Evolutionary conservation across 2,888 invertebrate genomes (phyloP), one percentile per base, ranked within the genome.

Genomic region (Helicoverpa assulta): DNA sequence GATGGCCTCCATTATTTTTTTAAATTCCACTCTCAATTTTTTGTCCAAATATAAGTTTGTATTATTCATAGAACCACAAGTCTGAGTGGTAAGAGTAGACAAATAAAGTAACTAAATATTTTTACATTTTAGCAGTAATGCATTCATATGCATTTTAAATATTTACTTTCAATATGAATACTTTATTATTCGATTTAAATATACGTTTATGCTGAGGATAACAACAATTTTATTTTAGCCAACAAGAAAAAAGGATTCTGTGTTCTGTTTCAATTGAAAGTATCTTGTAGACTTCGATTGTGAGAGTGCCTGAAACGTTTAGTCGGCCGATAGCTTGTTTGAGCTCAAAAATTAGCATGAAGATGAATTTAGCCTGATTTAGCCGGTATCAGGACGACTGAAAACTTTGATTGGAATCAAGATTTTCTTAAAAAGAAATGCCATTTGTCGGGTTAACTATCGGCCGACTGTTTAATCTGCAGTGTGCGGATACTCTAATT

Each of bases 161-260:
- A 47, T 47, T 47, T 16, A n/a, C 47, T 47, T 47, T 47, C 47
- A 47, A 47, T 47, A 47, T n/a, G 47, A 47, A 47, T 47, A 47
- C 1, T n/a, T 47, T 47, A 47, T 47, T 47, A n/a, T 47, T 6
- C 4, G 16, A 5, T 10, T 47, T 47, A n/a, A 6, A 16, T 50
- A 50, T n/a, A 50, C n/a, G 1, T 18, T 18, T 50, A 6, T 16
- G 50, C n/a, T 18, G 14, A 0, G 18, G 18, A 7, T 1, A 50
- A 50, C 7, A 18, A 50, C 14, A 0, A 3, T 33, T 33, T 33
- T 33, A 33, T 10, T 33, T 2, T 33, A 33, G 10, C 8, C 33
- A 33, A 33, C 40, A 14, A 2, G 5, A 37, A 40, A 37, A 40
- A 33, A 33, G 10, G 33, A 33, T 33, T 33, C 47, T n/a, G 16